Evolutionary conservation across 2,797 vertebrate species (phyloP).

Genomic region (Sebastes kiyomatsui): DNA sequence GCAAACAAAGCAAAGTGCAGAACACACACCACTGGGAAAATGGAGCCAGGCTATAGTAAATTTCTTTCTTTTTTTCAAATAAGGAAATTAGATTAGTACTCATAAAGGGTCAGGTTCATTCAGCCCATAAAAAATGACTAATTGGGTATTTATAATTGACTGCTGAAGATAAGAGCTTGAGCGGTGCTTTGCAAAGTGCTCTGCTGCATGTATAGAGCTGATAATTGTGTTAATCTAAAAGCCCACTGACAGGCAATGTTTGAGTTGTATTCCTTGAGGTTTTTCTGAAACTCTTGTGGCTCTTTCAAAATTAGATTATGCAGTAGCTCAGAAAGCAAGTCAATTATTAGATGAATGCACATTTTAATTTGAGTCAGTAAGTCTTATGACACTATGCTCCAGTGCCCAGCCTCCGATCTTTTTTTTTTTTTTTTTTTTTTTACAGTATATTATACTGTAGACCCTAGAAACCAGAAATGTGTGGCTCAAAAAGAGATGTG

Average conservation of each 20-base stretch:
- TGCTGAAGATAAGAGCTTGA: constrained; percentile 47
- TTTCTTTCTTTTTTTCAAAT: not conserved
- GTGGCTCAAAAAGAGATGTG: no score
- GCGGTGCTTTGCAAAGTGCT: not conserved
- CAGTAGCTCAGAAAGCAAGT: constrained; percentile 12
- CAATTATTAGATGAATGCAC: constrained; percentile 24
- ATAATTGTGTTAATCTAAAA: constrained; percentile 56
- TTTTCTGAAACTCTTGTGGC: constrained; percentile 7
- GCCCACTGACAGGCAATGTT: constrained; percentile 16
- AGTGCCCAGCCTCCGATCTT: not conserved
- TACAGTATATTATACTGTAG: not conserved
- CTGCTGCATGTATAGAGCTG: constrained; percentile 49
- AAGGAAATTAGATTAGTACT: constrained; percentile 33
- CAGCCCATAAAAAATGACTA: constrained; percentile 26
- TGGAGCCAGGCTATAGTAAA: not conserved
- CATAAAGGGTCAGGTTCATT: constrained; percentile 37
- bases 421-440: not conserved
- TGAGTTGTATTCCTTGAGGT: constrained; percentile 38
- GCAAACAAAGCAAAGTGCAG: constrained; percentile 29
- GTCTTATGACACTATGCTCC: constrained; percentile 16
- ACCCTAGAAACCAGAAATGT: no score
- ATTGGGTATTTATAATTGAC: constrained; percentile 53
- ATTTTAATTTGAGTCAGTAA: constrained; percentile 26
- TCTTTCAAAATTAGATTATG: constrained; percentile 21
- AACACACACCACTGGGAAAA: not conserved